These are phyloP conservation scores for Bibio marci DNA, from an alignment of 2,888 invertebrate species.

Conservation along the genomic window DNA sequence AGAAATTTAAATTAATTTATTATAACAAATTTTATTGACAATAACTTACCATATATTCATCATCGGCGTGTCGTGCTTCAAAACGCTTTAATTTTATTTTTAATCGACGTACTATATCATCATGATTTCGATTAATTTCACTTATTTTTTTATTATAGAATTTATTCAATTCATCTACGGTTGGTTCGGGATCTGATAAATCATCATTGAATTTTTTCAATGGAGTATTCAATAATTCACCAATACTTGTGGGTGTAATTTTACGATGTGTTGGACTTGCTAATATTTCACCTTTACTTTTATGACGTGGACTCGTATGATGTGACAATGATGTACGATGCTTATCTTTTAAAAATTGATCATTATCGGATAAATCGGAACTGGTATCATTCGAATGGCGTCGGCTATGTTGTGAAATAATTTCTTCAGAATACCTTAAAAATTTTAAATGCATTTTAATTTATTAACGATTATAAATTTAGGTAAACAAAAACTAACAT, in stretches of 20 bases:
- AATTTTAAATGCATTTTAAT: constrained; percentile 5
- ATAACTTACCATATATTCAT: constrained; percentile 24
- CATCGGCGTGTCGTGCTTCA: constrained; percentile 24
- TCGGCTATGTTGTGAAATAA: constrained; percentile 47
- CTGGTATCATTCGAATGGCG: constrained; percentile 33
- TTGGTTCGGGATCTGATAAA: constrained; percentile 14
- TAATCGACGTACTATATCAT: constrained; percentile 20
- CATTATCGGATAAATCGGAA: constrained; percentile 24
- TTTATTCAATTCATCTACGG: constrained; percentile 18
- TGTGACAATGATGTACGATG: constrained; percentile 9
- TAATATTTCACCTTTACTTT: constrained; percentile 22
- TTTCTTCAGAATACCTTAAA: constrained; percentile 44
- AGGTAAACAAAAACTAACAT: too few species aligned
- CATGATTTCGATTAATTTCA: constrained; percentile 21
- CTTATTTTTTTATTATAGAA: constrained; percentile 26
- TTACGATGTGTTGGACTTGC: constrained; percentile 27
- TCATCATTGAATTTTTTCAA: not conserved
- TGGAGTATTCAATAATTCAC: not conserved
- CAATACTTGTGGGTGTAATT: constrained; percentile 20
- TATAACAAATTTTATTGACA: too few species aligned
- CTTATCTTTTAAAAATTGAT: constrained; percentile 20
- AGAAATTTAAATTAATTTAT: too few species aligned
- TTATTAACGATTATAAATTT: constrained; percentile 13
- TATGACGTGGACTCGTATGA: constrained; percentile 22
- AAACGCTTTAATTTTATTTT: constrained; percentile 19